Percentiles rank a stretch among this genome's conserved stretches.
phyloP scores from a whole-genome alignment of 2,888 invertebrate species.

The Eudemis profundana region DNA sequence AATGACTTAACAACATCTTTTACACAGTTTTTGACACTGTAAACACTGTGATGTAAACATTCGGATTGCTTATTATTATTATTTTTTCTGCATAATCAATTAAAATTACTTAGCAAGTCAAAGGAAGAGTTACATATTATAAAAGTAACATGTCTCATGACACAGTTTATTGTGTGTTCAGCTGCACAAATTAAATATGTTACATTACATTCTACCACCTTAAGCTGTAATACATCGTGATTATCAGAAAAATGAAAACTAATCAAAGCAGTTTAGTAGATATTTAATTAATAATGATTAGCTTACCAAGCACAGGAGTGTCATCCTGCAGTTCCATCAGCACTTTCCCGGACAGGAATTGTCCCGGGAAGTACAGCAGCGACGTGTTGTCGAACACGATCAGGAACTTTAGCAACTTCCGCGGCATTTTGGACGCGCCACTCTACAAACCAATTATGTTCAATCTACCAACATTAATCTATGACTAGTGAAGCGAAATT shows the following conservation, averaged over 20 bases:
- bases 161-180: not conserved
- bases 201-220: no score
- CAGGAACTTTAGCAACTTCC: constrained; percentile 95
- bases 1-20: no score
- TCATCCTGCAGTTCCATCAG: constrained; percentile 97
- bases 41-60: no score
- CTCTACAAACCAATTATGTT: constrained; percentile 15
- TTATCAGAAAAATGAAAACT: no score
- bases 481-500: constrained; percentile 16
- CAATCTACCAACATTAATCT: constrained; percentile 1
- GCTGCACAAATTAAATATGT: not conserved
- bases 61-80: no score
- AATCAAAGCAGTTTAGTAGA: no score
- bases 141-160: not conserved
- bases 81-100: no score
- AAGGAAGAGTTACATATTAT: not conserved
- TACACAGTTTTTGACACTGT: no score
- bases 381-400: constrained; percentile 98
- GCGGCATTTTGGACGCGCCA: constrained; percentile 86
- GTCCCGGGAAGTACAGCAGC: constrained; percentile 96
- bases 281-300: not conserved
- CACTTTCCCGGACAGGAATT: constrained; percentile 96
- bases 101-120: no score
- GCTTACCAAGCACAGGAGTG: constrained; percentile 93
- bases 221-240: no score